Evolutionary conservation across 2,888 invertebrate genomes (phyloP).

Genomic region (Axea sp.): DNA sequence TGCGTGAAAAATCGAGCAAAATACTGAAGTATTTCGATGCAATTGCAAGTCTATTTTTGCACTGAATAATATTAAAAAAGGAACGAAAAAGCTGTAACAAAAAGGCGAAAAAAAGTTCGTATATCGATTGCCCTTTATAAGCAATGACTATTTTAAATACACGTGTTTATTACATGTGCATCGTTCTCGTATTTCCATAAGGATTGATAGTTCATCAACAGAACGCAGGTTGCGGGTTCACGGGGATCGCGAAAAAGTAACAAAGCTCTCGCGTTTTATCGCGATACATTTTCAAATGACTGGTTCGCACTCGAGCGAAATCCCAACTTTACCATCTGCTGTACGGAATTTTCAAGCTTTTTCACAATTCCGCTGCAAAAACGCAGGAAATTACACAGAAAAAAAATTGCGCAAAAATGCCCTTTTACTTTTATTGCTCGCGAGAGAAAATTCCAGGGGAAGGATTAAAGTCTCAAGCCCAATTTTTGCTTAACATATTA

Average conservation of each 20-base stretch:
- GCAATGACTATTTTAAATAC: not conserved
- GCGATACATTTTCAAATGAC: slow-evolving; percentile 19
- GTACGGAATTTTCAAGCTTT: slow-evolving; percentile 18
- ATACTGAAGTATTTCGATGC: too few species aligned
- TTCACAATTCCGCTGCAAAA: slow-evolving; percentile 23
- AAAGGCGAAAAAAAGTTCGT: not conserved
- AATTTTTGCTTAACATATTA: not conserved
- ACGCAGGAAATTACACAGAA: slow-evolving; percentile 27
- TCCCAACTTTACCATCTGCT: slow-evolving; percentile 7
- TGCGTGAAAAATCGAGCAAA: too few species aligned
- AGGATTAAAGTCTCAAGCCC: not conserved
- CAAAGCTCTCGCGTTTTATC: slow-evolving; percentile 19
- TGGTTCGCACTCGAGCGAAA: slow-evolving; percentile 24
- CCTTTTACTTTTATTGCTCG: slow-evolving; percentile 31
- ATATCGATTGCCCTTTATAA: not conserved
- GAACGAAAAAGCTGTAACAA: too few species aligned
- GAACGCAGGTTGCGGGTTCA: slow-evolving; percentile 3
- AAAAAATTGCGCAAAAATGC: slow-evolving; percentile 42
- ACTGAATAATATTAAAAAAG: not conserved
- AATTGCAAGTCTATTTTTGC: not conserved
- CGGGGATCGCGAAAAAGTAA: slow-evolving; percentile 5
- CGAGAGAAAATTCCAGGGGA: not conserved
- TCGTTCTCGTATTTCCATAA: not conserved
- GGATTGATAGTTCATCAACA: slow-evolving; percentile 15
- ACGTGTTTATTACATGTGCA: not conserved